Base-by-base conservation (phyloP, 2,113 vertebrate genomes). In the Taurulus bubalis region DNA sequence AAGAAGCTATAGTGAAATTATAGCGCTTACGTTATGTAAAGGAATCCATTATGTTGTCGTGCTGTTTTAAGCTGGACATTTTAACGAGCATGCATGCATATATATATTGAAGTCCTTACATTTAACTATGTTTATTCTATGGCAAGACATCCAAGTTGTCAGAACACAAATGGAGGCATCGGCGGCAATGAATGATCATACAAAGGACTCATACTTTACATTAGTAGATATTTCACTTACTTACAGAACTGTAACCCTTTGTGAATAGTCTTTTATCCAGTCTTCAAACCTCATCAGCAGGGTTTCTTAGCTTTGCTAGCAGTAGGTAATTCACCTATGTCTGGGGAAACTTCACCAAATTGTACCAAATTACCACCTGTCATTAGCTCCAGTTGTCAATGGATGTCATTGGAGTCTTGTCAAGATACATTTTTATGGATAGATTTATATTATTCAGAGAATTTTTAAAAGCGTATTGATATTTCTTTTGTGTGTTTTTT, bases 11-110 rank as follows among this genome's bases (percentile, higher is more conserved):
- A 66, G n/a, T 85, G 71, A 86, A 79, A 92, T 80, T 70, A 86
- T 89, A 87, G 81, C 75, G 84, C 84, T 90, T 90, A 90, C 76
- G 30, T 79, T 71, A 65, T 87, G 63, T 76, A 70, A 77, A 77
- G 63, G 32, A 80, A 56, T 71, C 32, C 7, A 60, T 83, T 51
- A 49, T 75, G 53, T 84, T 85, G 53, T 49, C 4, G 1, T 75
- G 84, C 71, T 69, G 78, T 84, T 79, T 85, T 79, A 79, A 80
- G 58, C 49, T 68, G 70, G 80, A 76, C 64, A 22, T 30, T 82
- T 71, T 56, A 75, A 59, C 32, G 47, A 71, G 65, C 73, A 72
- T 68, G 8, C 49, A 64, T 72, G 28, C 53, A 86, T n/a, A n/a
- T 75, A 34, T 56, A 30, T 51, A 58, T 22, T 80, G 30, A 83